These are phyloP conservation scores for Cataglyphis rosenhaueri DNA, from an alignment of 2,888 invertebrate genomes.

Conservation along the genomic window DNA sequence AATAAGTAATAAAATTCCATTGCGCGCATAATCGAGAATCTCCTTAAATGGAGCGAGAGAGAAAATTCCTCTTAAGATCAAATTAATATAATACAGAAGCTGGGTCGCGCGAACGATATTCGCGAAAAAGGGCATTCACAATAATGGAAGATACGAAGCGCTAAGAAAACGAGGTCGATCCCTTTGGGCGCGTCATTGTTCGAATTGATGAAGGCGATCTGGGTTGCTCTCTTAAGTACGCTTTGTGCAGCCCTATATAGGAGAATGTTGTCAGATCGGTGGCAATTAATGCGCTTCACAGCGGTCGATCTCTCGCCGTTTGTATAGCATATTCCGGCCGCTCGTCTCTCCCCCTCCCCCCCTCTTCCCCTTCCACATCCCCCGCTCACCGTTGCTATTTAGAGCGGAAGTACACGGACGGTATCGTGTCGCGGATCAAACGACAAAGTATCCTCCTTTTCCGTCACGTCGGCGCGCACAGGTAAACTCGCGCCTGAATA, in stretches of 20 bases:
- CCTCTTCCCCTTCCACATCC: background rate
- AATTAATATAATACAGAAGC: slow-evolving; percentile 31
- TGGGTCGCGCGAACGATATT: background rate
- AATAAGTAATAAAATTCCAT: slow-evolving; percentile 29
- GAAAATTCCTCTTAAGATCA: background rate
- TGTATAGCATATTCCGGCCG: slow-evolving; percentile 66
- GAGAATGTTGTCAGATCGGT: slow-evolving; percentile 59
- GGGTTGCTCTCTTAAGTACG: slow-evolving; percentile 48
- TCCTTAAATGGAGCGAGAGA: background rate
- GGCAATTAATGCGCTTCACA: slow-evolving; percentile 78
- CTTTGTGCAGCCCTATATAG: slow-evolving; percentile 48
- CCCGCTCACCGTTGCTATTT: slow-evolving; percentile 66
- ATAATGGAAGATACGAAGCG: slow-evolving; percentile 6
- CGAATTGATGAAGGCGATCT: slow-evolving; percentile 39
- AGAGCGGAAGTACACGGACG: slow-evolving; percentile 72
- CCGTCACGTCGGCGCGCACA: slow-evolving; percentile 49
- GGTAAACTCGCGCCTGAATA: slow-evolving; percentile 44
- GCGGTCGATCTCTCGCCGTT: slow-evolving; percentile 69
- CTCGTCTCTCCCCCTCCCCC: slow-evolving; percentile 42
- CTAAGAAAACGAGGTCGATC: slow-evolving; percentile 36
- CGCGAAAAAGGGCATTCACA: slow-evolving; percentile 14
- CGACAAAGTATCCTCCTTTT: slow-evolving; percentile 65
- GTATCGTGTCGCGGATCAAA: slow-evolving; percentile 64
- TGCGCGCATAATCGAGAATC: background rate
- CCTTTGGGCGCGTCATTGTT: slow-evolving; percentile 20